These are phyloP conservation scores for Zootermopsis nevadensis DNA, from an alignment of 2,888 invertebrate genomes.

Conservation along the genomic window DNA sequence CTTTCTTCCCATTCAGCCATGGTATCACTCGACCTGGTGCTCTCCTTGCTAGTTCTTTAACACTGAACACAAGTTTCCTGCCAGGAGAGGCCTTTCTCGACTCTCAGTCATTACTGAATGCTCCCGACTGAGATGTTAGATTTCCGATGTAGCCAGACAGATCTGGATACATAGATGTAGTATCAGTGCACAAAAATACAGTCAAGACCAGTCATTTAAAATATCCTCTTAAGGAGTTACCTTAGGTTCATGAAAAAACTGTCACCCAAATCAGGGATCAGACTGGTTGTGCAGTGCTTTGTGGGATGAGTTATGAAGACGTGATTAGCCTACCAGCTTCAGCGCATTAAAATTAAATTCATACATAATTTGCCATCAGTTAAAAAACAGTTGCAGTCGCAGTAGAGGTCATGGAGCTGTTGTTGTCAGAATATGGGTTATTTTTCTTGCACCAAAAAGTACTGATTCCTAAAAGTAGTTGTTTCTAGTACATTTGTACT, in stretches of 20 bases:
- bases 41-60: conserved; percentile 59
- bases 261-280: background rate
- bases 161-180: background rate
- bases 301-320: background rate
- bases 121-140: conserved; percentile 72
- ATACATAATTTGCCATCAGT: too few species aligned
- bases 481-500: too few species aligned
- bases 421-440: too few species aligned
- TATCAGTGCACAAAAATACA: background rate
- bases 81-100: conserved; percentile 74
- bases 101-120: conserved; percentile 77
- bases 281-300: background rate
- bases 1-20: conserved; percentile 66
- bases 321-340: background rate
- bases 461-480: too few species aligned
- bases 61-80: conserved; percentile 71
- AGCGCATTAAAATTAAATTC: too few species aligned
- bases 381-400: too few species aligned
- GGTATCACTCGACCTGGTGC: conserved; percentile 40
- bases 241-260: background rate
- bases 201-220: background rate
- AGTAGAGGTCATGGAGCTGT: too few species aligned
- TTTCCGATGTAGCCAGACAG: too few species aligned
- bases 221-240: background rate
- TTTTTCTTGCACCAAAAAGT: too few species aligned